Conservation (phyloP, 2,797 vertebrate genomes). For the Parauchenoglanis punctatus region DNA sequence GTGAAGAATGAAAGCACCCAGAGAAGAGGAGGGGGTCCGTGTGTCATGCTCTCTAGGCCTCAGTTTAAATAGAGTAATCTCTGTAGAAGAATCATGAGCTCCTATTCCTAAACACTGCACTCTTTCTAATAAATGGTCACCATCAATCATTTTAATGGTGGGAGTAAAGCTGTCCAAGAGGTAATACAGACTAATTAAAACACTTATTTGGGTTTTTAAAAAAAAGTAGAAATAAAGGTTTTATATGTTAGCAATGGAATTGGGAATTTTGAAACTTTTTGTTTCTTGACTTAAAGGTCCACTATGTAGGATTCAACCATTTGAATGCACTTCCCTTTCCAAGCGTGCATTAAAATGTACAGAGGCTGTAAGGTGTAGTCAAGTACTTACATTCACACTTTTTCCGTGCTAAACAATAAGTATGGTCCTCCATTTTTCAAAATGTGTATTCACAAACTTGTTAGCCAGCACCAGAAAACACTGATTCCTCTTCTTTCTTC, state of each 20-base stretch:
- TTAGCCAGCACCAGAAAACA: too few relatives aligned
- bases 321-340: too few relatives aligned
- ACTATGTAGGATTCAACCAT: too few relatives aligned
- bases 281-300: neutral
- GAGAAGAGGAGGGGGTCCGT: conserved; percentile 33
- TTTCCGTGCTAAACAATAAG: too few relatives aligned
- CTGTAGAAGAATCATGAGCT: neutral
- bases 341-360: too few relatives aligned
- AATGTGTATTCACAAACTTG: too few relatives aligned
- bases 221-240: neutral
- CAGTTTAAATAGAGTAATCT: conserved; percentile 3
- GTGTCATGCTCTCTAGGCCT: neutral
- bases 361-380: too few relatives aligned
- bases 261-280: neutral
- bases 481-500: too few relatives aligned
- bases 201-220: neutral
- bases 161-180: neutral
- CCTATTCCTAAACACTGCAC: neutral
- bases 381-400: too few relatives aligned
- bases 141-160: too few relatives aligned
- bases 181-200: neutral
- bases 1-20: conserved; percentile 54
- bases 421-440: too few relatives aligned
- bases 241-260: neutral
- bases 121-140: neutral